A percentile compares a stretch with the other conserved stretches of the same genome.
These are phyloP conservation scores for Drosophila kuntzei DNA, from an alignment of 2,888 invertebrate species.

Conservation along the genomic window DNA sequence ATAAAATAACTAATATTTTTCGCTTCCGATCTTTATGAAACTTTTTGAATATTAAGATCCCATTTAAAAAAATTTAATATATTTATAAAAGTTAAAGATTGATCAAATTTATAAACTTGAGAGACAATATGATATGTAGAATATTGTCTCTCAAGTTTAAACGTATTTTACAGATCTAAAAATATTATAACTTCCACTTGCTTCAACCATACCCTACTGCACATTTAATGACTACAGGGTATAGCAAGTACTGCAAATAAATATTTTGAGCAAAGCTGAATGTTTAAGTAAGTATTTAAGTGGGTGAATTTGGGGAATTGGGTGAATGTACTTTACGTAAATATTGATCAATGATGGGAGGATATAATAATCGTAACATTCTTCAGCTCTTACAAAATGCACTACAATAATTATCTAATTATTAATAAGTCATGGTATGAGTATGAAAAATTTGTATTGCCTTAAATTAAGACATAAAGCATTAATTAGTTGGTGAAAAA, in stretches of 20 bases:
- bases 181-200: neutral
- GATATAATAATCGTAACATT: slow-evolving; percentile 1
- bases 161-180: too few species aligned
- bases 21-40: too few species aligned
- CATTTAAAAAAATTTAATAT: too few species aligned
- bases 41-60: too few species aligned
- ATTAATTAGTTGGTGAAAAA: too few species aligned
- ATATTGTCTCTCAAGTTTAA: too few species aligned
- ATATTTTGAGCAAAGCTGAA: slow-evolving; percentile 22
- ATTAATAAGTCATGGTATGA: neutral
- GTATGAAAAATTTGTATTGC: too few species aligned
- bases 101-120: too few species aligned
- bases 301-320: slow-evolving; percentile 14
- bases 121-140: too few species aligned
- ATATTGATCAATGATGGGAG: slow-evolving; percentile 25
- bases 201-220: neutral
- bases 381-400: neutral
- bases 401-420: neutral
- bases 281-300: slow-evolving; percentile 4
- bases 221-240: neutral
- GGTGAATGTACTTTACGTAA: slow-evolving; percentile 38
- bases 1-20: too few species aligned
- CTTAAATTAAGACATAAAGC: too few species aligned
- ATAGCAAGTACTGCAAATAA: slow-evolving; percentile 4
- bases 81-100: too few species aligned